Percentiles rank a stretch among this genome's conserved stretches.
Conservation (phyloP, 2,113 vertebrate genomes). For the Corydoras maculifer region DNA sequence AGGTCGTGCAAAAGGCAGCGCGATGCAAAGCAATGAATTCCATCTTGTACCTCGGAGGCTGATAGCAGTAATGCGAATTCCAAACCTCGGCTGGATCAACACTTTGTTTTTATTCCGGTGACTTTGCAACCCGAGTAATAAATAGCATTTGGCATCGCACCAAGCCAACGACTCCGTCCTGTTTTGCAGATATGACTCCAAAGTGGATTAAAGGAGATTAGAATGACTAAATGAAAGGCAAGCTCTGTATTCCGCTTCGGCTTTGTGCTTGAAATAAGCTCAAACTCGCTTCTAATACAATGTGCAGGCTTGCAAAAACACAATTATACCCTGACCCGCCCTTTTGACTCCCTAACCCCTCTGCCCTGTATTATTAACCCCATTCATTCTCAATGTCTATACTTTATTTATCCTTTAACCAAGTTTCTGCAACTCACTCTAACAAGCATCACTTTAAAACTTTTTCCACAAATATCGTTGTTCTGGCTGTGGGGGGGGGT, state of each 20-base stretch:
- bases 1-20: too few species aligned
- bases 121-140: constrained; percentile 16
- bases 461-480: neutral
- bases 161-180: constrained; percentile 50
- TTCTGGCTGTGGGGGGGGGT: neutral
- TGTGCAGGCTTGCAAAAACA: constrained; percentile 45
- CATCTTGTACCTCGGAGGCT: neutral
- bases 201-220: constrained; percentile 70
- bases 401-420: neutral
- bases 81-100: neutral
- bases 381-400: neutral
- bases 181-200: constrained; percentile 60
- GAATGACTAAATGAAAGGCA: constrained; percentile 57
- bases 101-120: constrained; percentile 7
- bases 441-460: too few species aligned
- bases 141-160: constrained; percentile 5
- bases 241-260: constrained; percentile 43
- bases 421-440: neutral
- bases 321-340: constrained; percentile 52
- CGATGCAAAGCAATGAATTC: too few species aligned
- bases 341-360: constrained; percentile 44
- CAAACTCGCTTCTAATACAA: constrained; percentile 50
- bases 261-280: constrained; percentile 43
- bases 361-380: constrained; percentile 30
- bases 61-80: neutral